phyloP scores from a whole-genome alignment of 2,888 invertebrate genomes.

The Dynastes maya region DNA sequence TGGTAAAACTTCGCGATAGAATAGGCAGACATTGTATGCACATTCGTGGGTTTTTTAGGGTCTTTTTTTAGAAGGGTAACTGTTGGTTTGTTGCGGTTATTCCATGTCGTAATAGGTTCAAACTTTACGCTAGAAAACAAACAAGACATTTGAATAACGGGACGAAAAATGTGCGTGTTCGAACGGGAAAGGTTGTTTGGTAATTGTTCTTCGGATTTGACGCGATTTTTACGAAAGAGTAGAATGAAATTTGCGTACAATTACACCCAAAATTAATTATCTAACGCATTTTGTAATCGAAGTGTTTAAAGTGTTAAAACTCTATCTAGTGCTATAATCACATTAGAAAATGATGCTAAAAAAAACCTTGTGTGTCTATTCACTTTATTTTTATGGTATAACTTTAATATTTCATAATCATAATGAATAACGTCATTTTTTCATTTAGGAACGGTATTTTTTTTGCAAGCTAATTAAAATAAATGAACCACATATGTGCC shows the following conservation, averaged over 20 bases:
- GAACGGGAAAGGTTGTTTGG: background rate
- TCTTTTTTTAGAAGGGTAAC: background rate
- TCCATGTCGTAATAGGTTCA: background rate
- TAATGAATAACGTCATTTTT: too few species aligned
- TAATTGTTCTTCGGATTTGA: background rate
- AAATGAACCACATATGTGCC: too few species aligned
- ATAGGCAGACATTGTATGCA: conserved; percentile 24
- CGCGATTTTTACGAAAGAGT: too few species aligned
- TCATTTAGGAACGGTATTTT: background rate
- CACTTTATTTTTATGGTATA: too few species aligned
- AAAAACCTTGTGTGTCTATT: too few species aligned
- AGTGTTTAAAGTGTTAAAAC: too few species aligned
- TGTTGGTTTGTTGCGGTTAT: background rate
- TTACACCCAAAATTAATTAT: too few species aligned
- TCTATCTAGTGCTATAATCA: too few species aligned
- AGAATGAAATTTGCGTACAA: too few species aligned
- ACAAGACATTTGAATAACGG: conserved; percentile 38
- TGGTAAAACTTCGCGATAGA: background rate
- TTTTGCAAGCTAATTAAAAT: background rate
- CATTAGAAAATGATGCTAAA: too few species aligned
- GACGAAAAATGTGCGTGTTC: conserved; percentile 19
- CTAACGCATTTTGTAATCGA: too few species aligned
- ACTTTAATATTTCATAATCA: too few species aligned
- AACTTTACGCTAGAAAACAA: background rate
- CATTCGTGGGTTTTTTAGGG: background rate